Base-by-base conservation (phyloP, 37 sponge, comb jelly and placozoan species). In the Bolinopsis microptera region DNA sequence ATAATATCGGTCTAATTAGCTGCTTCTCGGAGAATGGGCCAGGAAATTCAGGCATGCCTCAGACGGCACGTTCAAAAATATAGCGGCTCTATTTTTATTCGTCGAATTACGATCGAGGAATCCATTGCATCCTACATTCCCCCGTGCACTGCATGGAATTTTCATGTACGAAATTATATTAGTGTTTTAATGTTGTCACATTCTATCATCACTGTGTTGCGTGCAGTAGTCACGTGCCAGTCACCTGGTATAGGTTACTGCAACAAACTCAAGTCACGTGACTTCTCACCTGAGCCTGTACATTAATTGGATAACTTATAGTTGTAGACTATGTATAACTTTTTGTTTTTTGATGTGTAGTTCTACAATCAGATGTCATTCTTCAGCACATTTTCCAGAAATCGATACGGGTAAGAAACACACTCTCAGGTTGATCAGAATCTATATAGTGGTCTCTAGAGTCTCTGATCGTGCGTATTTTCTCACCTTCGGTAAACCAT, bases 331-430 rank as follows among this genome's bases (percentile, higher is more conserved):
- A 48, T 48, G 61, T 48, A 48, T 48, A 48, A 48, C 61, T 48
- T 48, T 48, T 48, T 48, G 61, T 48, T 48, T 48, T 48, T 48
- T 48, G 61, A 48, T 48, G 61, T 48, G 61, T 13, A 48, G 61
- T 48, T 48, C 61, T 48, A 48, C 61, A 18, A 48, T 48, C 61
- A 48, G 31, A 72, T 72, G 75, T 72, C 75, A n/a, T 72, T 72
- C 31, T 72, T 72, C 75, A 72, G 75, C 31, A 72, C 26, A 8
- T 72, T 72, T 28, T 72, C 75, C 75, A n/a, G 75, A 28, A n/a
- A 30, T 72, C 75, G 75, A 8, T 72, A 72, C 75, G 75, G 75
- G 75, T 72, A 21, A 72, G 26, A 72, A 30, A 30, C 13, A 3
- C 26, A 72, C n/a, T n/a, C n/a, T n/a, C n/a, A 72, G 18, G 26